Evolutionary conservation across 1,140 invertebrate species (phyloP), one percentile per base, ranked within the genome.

Genomic region (Steinernema khuongi): DNA sequence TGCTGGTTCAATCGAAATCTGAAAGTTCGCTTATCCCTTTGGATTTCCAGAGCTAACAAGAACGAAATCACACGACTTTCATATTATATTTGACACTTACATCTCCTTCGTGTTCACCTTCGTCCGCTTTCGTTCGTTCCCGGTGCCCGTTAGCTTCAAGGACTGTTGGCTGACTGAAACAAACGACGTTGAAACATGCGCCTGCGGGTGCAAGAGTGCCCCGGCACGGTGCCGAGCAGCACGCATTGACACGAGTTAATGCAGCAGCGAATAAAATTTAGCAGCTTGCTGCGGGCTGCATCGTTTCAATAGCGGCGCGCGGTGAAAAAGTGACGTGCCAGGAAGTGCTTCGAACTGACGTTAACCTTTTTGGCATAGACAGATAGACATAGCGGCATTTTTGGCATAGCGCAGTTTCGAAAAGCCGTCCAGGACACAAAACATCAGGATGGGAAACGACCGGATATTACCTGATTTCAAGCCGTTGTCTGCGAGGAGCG

Each of bases 401-500:
- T 22, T 22, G 22, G 7, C 7, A 11, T 67, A 19, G 7, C 28
- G 22, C 66, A 41, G 36, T n/a, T 11, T 11, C n/a, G 7, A 41
- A 41, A 41, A 41, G n/a, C 36, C 7, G n/a, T n/a, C 7, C 36
- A 41, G 36, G 7, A 11, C 36, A 7, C 36, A 41, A 41, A 41
- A 41, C 36, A 41, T n/a, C 36, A n/a, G n/a, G n/a, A n/a, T n/a
- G n/a, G n/a, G n/a, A n/a, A n/a, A n/a, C n/a, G n/a, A n/a, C n/a
- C n/a, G n/a, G n/a, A n/a, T 22, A 17, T 68, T 68, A 68, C 67
- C 32, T 29, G 67, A 31, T 68, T 68, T 73, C 18, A 73, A 30
- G 18, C 72, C 72, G 18, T 66, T 73, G 29, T 32, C 30, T 1
- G 31, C 60, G 18, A 73, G 60, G 19, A 81, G 68, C 2, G 80